These are phyloP conservation scores for Megaptera novaeangliae DNA, from an alignment of 2,113 vertebrate genomes.

Conservation along the genomic window DNA sequence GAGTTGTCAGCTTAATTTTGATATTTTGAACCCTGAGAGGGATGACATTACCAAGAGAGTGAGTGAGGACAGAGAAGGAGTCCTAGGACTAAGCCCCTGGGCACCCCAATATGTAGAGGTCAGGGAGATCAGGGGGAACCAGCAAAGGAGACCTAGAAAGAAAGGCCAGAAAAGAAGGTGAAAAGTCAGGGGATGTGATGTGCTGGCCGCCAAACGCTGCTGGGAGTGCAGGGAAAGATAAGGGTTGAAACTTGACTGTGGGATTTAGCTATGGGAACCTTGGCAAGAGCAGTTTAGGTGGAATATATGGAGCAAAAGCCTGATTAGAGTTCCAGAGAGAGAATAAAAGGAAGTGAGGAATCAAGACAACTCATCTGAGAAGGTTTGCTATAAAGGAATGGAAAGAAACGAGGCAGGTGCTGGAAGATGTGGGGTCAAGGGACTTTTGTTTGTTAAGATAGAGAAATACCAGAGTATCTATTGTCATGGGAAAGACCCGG, in stretches of 20 bases:
- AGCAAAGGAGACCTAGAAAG: neutral
- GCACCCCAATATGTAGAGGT: neutral
- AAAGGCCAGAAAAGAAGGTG: neutral
- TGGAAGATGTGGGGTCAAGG: neutral
- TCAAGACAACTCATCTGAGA: neutral
- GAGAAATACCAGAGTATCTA: neutral
- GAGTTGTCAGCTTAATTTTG: neutral
- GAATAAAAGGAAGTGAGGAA: neutral
- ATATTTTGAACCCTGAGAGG: neutral
- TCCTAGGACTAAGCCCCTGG: neutral
- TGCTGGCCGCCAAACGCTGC: neutral
- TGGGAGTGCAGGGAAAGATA: neutral
- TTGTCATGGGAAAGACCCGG: neutral
- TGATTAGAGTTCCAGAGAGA: neutral
- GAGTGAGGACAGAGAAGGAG: neutral
- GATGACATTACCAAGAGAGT: neutral
- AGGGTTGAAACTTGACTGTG: neutral
- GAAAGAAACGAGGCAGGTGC: neutral
- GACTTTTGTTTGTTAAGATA: neutral
- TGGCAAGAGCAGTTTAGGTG: neutral
- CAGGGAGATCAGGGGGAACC: neutral
- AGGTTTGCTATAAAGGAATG: neutral
- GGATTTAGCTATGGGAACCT: neutral
- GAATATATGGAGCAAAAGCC: neutral
- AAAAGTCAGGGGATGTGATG: neutral